Base-by-base conservation (phyloP, 1,140 invertebrate species). In the Brevipalpus yothersi region DNA sequence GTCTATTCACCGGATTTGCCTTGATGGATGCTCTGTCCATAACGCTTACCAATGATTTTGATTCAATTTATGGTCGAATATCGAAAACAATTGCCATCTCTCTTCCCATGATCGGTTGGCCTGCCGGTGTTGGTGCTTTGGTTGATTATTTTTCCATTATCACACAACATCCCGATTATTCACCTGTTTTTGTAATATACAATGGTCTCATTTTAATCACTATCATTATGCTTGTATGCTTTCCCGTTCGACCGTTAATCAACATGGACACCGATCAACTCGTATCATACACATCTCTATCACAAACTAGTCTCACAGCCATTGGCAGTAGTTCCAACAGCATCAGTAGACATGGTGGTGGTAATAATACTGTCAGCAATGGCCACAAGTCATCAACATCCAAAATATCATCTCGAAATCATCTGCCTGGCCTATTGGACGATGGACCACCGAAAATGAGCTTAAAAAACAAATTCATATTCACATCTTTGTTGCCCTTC, bases 1-100 rank as follows among this genome's bases (percentile, higher is more conserved):
- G 60, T 45, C 41, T 67, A 3, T 54, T 67, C 10, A 64, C 65
- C 2, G 42, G 58, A 2, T 53, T 65, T 31, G 56, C 62, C 19
- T 49, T 66, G 5, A 41, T 67, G 13, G 66, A 67, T 61, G 63
- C 62, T 21, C 31, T 66, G 4, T 60, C 61, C n/a, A 60, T 67
- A 5, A 58, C 61, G n/a, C 58, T 56, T 7, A 63, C 62, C 8
- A 61, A 62, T 11, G 60, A 67, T 58, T 67, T 61, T 43, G 64
- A 67, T 55, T 61, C 65, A 9, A 41, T 62, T 21, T 67, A 67
- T 54, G 66, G 62, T 5, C 49, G 62, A 5, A 12, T 57, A 8
- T 43, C 54, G 21, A 56, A 60, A 40, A 17, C 58, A 13, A 45
- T 62, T 9, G 43, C 55, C 7, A 49, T 61, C 13, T 19, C 41